Evolutionary conservation across 2,797 vertebrate species (phyloP), one percentile per base, ranked within the genome.

Genomic region (Sitta carolinensis): DNA sequence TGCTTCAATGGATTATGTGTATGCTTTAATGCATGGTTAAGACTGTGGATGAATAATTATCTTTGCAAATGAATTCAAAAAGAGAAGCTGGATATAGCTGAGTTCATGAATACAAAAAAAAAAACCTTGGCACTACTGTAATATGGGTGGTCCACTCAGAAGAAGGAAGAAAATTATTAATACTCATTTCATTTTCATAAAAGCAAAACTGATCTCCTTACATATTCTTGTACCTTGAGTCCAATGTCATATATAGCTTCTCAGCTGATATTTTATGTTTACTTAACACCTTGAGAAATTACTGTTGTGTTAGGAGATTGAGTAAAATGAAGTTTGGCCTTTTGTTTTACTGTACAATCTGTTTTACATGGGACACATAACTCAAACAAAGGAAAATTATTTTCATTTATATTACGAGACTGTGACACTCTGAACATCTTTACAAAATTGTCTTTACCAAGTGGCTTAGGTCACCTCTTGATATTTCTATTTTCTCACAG

Each of bases 341-440:
- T 67, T 38, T 4, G 8, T 11, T 76, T 91, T 52, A 36, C 15
- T 50, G 29, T 34, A 34, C 10, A 52, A 27, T 21, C 6, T 76
- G 21, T 77, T n/a, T 43, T 88, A 40, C 10, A 43, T 2, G 1
- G 19, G 32, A 3, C 36, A 74, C 0, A 0, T 8, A 77, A 61
- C 9, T 80, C n/a, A 70, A 73, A 64, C 3, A 74, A 47, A 88
- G 29, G 21, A 51, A 93, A 94, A 70, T 10, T 9, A 58, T 84
- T 84, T 91, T 84, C 8, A 23, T 69, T 58, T 78, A 15, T 38
- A 29, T 75, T 75, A 23, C 42, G 26, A 86, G 40, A 34, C 11
- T 15, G 7, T 59, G 73, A 32, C 4, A 63, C 17, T 29, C 16
- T 73, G 22, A 74, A 55, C 5, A 66, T 23, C 19, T 90, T 78